These are phyloP conservation scores for Epizoanthus rinbou DNA, from an alignment of 92 coral and sea anemone species.

Conservation along the genomic window DNA sequence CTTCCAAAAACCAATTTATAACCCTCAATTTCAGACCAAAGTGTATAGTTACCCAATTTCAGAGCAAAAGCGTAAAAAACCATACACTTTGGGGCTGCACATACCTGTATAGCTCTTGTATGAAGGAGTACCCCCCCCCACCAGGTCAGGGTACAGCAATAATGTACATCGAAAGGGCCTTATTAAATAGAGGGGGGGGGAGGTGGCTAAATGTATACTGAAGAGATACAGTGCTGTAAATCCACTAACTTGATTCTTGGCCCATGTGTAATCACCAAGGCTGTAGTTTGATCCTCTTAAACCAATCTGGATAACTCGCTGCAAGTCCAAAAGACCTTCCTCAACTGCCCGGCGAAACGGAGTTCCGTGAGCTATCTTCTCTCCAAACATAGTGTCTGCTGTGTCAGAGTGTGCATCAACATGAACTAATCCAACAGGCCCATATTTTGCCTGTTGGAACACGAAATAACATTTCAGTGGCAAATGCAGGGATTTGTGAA, in stretches of 20 bases:
- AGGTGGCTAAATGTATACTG: no score
- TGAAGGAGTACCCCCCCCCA: no score
- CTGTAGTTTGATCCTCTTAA: constrained; percentile 61
- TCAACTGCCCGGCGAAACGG: constrained; percentile 79
- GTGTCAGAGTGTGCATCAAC: constrained; percentile 80
- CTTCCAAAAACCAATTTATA: neutral
- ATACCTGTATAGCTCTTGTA: no score
- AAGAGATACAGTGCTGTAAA: no score
- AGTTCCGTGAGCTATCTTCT: constrained; percentile 66
- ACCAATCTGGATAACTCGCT: constrained; percentile 78
- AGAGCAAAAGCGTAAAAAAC: no score
- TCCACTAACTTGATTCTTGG: constrained; percentile 51
- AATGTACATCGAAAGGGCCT: no score
- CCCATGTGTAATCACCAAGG: constrained; percentile 52
- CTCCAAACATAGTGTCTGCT: constrained; percentile 51
- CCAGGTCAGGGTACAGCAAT: no score
- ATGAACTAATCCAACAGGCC: constrained; percentile 68
- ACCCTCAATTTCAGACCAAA: no score
- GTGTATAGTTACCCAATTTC: no score
- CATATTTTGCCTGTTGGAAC: constrained; percentile 66
- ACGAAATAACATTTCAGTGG: neutral
- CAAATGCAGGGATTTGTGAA: no score
- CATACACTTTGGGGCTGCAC: no score
- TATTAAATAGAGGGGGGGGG: no score
- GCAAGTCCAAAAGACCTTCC: constrained; percentile 67